phyloP scores from a whole-genome alignment of 2,797 vertebrate species.

The Ciconia nigra region DNA sequence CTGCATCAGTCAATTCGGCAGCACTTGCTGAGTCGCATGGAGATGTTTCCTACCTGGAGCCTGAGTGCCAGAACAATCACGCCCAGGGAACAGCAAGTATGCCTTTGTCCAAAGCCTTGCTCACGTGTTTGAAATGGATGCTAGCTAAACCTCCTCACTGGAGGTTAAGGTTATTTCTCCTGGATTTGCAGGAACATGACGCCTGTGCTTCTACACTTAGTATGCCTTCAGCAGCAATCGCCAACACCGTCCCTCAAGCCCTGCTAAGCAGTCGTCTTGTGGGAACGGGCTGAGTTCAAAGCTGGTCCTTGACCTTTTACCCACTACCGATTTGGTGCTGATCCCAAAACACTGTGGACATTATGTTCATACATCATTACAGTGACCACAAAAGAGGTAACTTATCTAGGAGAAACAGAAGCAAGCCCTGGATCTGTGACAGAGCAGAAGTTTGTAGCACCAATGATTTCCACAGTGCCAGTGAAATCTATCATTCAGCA shows the following conservation, averaged over 20 bases:
- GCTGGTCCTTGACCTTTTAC: background rate
- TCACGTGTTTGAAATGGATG: background rate
- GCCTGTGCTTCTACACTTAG: background rate
- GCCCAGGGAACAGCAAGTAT: background rate
- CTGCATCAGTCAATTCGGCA: background rate
- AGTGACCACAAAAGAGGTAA: background rate
- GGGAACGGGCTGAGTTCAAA: background rate
- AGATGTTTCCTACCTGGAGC: background rate
- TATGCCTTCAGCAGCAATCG: background rate
- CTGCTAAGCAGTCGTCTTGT: background rate
- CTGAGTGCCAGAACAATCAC: background rate
- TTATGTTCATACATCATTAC: background rate
- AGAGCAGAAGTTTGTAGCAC: background rate
- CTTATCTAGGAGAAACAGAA: background rate
- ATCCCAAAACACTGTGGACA: background rate
- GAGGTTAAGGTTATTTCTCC: background rate
- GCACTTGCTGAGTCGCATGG: background rate
- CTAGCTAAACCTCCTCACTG: background rate
- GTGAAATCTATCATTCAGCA: background rate
- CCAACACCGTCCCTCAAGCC: background rate
- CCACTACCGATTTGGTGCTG: background rate
- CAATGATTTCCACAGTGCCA: background rate
- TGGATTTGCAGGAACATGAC: background rate
- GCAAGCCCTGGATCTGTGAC: background rate
- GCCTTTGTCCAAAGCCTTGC: background rate